Conservation (phyloP, 2,113 vertebrate genomes). For the Callopanchax toddi region DNA sequence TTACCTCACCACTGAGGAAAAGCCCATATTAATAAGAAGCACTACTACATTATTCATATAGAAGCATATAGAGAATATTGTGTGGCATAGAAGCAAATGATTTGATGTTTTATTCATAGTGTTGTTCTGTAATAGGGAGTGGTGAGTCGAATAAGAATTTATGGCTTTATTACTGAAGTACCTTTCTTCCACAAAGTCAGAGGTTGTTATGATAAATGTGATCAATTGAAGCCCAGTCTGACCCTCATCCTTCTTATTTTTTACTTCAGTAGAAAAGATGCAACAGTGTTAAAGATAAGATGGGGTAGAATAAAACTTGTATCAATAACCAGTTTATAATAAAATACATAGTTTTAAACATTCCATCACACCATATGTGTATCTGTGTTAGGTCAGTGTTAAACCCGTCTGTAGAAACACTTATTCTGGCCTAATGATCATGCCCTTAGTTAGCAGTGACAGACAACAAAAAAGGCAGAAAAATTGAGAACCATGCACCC, state of each 20-base stretch:
- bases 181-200: conserved; percentile 37
- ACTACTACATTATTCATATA: conserved; percentile 64
- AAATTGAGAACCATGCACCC: no score
- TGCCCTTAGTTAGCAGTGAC: no score
- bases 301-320: no score
- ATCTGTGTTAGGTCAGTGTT: background rate
- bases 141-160: conserved; percentile 55
- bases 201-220: conserved; percentile 55
- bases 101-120: conserved; percentile 75
- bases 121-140: conserved; percentile 52
- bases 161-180: conserved; percentile 57
- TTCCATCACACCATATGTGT: background rate
- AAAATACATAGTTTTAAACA: conserved; percentile 4
- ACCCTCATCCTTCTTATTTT: conserved; percentile 22
- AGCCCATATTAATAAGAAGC: conserved; percentile 58
- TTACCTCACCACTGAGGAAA: conserved; percentile 51
- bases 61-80: conserved; percentile 64
- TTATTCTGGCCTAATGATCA: no score
- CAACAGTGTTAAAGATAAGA: conserved; percentile 7
- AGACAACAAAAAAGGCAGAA: no score
- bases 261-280: conserved; percentile 26
- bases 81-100: conserved; percentile 50
- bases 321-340: no score
- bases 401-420: no score
- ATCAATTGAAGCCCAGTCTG: conserved; percentile 36